Percentiles rank a stretch among this genome's conserved stretches.
phyloP scores from a whole-genome alignment of 53 echinoderm and acorn worm species.

The Zoroaster sp. region DNA sequence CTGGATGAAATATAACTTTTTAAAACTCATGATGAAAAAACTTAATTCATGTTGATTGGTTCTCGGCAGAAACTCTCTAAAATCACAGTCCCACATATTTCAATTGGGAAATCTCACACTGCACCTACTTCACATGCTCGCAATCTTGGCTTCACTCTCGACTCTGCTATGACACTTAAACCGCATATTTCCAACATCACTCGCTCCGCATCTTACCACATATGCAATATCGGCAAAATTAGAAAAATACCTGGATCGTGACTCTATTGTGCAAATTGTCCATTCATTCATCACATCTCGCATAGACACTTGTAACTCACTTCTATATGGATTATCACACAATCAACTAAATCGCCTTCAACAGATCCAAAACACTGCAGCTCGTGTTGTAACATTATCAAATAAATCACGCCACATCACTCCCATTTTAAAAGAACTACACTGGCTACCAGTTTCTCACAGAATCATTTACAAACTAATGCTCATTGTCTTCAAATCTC shows the following conservation, averaged over 20 bases:
- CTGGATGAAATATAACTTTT: not conserved
- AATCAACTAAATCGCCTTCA: not conserved
- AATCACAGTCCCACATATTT: not conserved
- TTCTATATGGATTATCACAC: not conserved
- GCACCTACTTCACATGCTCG: no score
- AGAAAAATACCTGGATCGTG: not conserved
- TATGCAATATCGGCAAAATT: not conserved
- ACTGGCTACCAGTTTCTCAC: not conserved
- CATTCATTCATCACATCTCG: not conserved
- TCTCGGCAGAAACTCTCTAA: not conserved
- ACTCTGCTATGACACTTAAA: not conserved
- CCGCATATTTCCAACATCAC: not conserved
- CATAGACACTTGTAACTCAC: not conserved
- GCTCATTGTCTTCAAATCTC: not conserved
- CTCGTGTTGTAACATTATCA: no score
- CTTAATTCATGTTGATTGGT: not conserved
- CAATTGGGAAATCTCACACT: no score
- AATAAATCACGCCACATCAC: no score
- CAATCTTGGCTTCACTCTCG: no score
- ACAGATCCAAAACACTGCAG: no score
- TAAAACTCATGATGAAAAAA: not conserved
- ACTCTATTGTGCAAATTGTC: not conserved
- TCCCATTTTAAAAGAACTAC: no score
- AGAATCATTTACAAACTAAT: not conserved
- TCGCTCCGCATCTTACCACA: not conserved